A percentile compares a stretch with the other conserved stretches of the same genome.
Evolutionary conservation across 92 coral and sea anemone species (phyloP).

Genomic region (Palythoa grandiflora): DNA sequence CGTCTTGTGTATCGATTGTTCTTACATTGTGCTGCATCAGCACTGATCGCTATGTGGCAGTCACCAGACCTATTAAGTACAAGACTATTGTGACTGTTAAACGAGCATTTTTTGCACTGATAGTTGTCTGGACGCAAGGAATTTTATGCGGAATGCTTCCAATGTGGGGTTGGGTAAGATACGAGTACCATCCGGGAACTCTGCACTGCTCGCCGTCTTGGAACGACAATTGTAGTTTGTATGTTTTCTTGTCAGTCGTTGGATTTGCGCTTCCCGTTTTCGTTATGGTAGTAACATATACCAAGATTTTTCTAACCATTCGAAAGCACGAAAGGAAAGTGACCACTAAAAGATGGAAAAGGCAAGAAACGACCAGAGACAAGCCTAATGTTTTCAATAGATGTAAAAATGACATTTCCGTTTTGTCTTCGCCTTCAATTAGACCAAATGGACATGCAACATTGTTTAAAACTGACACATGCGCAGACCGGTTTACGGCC

Average conservation of each 20-base stretch:
- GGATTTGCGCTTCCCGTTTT: constrained; percentile 79
- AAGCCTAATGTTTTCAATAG: background rate
- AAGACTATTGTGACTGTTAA: constrained; percentile 76
- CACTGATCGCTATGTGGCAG: constrained; percentile 91
- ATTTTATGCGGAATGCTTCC: constrained; percentile 84
- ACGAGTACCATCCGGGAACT: constrained; percentile 89
- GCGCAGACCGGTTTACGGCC: constrained; percentile 2
- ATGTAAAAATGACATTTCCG: background rate
- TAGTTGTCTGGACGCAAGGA: constrained; percentile 78
- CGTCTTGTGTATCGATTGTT: constrained; percentile 73
- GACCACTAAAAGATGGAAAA: constrained; percentile 47
- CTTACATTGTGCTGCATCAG: constrained; percentile 89
- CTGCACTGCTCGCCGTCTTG: constrained; percentile 92
- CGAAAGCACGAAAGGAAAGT: constrained; percentile 77
- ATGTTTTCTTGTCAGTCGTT: constrained; percentile 62
- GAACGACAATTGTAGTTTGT: constrained; percentile 74
- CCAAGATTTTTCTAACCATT: constrained; percentile 78
- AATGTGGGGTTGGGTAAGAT: constrained; percentile 76
- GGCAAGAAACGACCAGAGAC: background rate
- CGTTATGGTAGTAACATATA: constrained; percentile 86
- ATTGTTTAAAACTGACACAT: background rate
- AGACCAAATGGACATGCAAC: background rate
- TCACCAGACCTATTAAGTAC: constrained; percentile 81
- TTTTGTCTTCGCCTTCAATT: background rate
- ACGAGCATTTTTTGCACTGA: constrained; percentile 68